Conservation (phyloP, 2,888 invertebrate species). For the Thera britannica region DNA sequence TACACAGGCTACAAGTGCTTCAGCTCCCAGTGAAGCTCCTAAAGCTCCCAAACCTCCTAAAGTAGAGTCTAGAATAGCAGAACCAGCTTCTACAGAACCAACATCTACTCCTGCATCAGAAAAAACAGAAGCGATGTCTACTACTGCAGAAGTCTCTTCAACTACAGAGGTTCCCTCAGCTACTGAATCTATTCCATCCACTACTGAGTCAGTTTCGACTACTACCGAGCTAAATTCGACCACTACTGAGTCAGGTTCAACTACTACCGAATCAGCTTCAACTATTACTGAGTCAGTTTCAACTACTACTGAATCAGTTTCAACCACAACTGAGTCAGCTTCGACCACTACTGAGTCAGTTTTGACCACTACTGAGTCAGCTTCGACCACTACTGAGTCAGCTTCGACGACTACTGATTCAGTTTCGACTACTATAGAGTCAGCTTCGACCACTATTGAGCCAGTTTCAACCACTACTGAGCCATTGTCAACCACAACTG, state of each 20-base stretch:
- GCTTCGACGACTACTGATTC: constrained; percentile 21
- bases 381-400: constrained; percentile 19
- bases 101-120: constrained; percentile 19
- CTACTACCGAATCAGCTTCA: background rate
- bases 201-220: constrained; percentile 18
- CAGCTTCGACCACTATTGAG: constrained; percentile 30
- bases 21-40: background rate
- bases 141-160: constrained; percentile 34
- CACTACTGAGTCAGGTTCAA: constrained; percentile 25
- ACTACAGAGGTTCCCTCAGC: constrained; percentile 27
- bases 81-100: constrained; percentile 12
- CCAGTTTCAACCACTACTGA: constrained; percentile 6
- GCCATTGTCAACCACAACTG: constrained; percentile 3
- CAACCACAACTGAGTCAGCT: constrained; percentile 18
- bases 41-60: constrained; percentile 2
- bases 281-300: constrained; percentile 13
- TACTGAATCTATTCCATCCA: constrained; percentile 18
- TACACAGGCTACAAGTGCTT: background rate
- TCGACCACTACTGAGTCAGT: constrained; percentile 34
- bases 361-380: constrained; percentile 26
- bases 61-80: constrained; percentile 26
- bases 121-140: constrained; percentile 25
- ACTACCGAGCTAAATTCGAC: constrained; percentile 26
- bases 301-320: background rate
- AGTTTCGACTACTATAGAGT: constrained; percentile 17